These are phyloP conservation scores for Melanotaenia maccullochi DNA, from an alignment of 2,797 vertebrate genomes.

Conservation along the genomic window DNA sequence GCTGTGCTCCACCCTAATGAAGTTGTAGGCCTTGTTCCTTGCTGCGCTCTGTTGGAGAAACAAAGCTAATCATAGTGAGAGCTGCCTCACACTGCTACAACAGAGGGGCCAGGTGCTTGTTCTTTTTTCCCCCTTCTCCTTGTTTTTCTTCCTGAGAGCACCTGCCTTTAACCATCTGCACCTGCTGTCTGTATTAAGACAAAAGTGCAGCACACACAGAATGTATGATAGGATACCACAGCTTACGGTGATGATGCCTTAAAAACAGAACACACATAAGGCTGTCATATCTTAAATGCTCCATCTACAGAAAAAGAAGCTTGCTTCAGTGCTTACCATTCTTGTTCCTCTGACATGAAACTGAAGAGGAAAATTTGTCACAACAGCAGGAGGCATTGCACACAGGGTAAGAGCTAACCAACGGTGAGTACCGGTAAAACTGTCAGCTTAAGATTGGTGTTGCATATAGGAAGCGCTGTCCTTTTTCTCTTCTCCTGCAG, in stretches of 20 bases:
- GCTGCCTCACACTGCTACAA: conserved; percentile 68
- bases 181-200: conserved; percentile 77
- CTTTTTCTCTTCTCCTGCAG: conserved; percentile 33
- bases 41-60: conserved; percentile 77
- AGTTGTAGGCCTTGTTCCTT: conserved; percentile 77
- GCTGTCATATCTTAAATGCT: conserved; percentile 42
- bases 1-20: conserved; percentile 71
- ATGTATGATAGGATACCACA: conserved; percentile 35
- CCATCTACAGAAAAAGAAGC: not conserved
- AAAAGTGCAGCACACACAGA: conserved; percentile 53
- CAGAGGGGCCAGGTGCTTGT: conserved; percentile 79
- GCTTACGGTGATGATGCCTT: conserved; percentile 47
- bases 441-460: conserved; percentile 40
- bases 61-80: conserved; percentile 80
- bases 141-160: conserved; percentile 48
- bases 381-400: conserved; percentile 21
- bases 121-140: conserved; percentile 38
- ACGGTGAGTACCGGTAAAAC: conserved; percentile 22
- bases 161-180: conserved; percentile 81
- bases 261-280: conserved; percentile 30
- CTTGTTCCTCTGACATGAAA: conserved; percentile 47
- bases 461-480: conserved; percentile 40
- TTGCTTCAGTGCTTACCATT: conserved; percentile 42
- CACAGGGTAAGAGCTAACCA: conserved; percentile 36
- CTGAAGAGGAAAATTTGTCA: conserved; percentile 24